Base-by-base conservation (phyloP, 2,888 invertebrate genomes). In the Eristalis pertinax region DNA sequence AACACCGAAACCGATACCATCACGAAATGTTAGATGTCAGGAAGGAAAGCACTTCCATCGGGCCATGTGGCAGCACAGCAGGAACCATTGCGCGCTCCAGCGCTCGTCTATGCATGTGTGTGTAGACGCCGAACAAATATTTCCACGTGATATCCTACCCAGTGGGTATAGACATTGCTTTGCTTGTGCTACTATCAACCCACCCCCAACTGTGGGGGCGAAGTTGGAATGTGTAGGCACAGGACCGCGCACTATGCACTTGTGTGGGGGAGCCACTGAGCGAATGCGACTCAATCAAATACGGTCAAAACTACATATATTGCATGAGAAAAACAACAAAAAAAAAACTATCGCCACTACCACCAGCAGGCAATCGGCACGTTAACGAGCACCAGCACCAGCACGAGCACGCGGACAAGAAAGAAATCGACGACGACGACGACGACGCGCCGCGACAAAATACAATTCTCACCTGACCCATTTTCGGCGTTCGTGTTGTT, bases 381-480 rank as follows among this genome's bases (percentile, higher is more conserved):
- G n/a, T 4, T 50, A n/a, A 50, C n/a, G n/a, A 50, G 50, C 43
- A 7, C 4, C 15, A 41, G 13, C 43, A n/a, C n/a, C 19, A 50
- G 50, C 19, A 8, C 50, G 50, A 50, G 50, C 50, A 50, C 50
- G 50, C 50, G 50, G 50, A 50, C 76, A 60, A 62, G 60, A 62
- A 78, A 62, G 41, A 82, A 24, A 72, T 13, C 60, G 65, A 78
- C 60, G 10, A 32, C 32, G 32, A 1, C 32, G 32, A 32, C 26
- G 26, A 1, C 32, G 32, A 8, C 32, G 32, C 32, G 32, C 32
- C 32, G 26, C 24, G 24, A 60, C 60, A 60, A 60, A 26, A 62
- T 75, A 63, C 24, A 74, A 67, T 78, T 79, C 78, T 79, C 65
- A 86, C 82, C 86, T 86, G 86, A 83, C 86, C 86, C 86, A 86